Evolutionary conservation across 2,113 vertebrate species (phyloP), one percentile per base, ranked within the genome.

Genomic region (Hemicordylus capensis): DNA sequence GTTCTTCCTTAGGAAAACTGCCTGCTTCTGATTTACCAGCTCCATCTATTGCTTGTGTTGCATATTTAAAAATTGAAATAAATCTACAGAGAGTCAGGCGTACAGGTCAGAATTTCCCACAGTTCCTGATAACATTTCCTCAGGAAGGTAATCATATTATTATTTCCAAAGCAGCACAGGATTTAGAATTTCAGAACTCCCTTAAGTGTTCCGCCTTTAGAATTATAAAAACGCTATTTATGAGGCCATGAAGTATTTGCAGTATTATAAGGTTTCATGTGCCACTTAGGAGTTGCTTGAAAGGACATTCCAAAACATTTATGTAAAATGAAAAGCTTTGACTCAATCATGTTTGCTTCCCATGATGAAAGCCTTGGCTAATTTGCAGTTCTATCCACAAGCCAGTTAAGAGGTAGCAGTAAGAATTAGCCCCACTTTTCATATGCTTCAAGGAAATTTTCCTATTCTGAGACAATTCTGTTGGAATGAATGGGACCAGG

Each of bases 1-100:
- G 10, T 89, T 0, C 6, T 58, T 73, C 37, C 87, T 87, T 87
- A 37, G 39, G 59, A 89, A 0, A 39, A 28, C 4, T 79, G 39
- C 31, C 42, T 64, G 48, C 87, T 92, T 89, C 70, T 84, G 69
- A 88, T 85, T 88, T 91, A 80, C n/a, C 73, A 0, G 0, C 3
- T 15, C 14, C 76, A 76, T 39, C 44, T 90, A 46, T 37, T 91
- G 8, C n/a, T 64, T 82, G 46, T 85, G 78, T 86, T 86, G 61
- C 10, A 72, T 61, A 83, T 70, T n/a, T 12, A 39, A 42, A 85
- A 87, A 87, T 66, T 75, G 61, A 64, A 63, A 28, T 10, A 79
- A 87, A 85, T 7, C 0, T 44, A n/a, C 31, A 64, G 19, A 42
- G 31, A 76, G 3, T 5, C 34, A 15, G 48, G 66, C 89, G 46